phyloP scores from a whole-genome alignment of 2,113 vertebrate species.

The Platysternon megacephalum region DNA sequence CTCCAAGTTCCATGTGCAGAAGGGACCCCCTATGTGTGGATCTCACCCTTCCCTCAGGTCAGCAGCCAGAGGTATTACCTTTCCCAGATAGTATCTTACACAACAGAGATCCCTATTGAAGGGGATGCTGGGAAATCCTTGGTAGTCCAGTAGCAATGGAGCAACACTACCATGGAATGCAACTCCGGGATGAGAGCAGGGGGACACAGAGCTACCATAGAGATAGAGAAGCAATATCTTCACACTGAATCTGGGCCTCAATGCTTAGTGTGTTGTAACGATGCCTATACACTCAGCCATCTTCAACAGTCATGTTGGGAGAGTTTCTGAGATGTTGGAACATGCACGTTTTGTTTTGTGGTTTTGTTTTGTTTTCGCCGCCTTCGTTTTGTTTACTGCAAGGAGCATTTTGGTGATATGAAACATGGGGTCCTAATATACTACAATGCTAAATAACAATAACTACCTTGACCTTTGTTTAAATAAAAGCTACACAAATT shows the following conservation, averaged over 20 bases:
- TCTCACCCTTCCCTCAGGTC: background rate
- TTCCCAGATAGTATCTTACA: background rate
- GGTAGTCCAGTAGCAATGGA: background rate
- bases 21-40: background rate
- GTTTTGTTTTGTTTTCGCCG: background rate
- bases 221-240: accelerated
- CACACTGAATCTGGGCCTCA: too few relatives aligned
- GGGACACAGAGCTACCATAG: too few relatives aligned
- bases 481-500: background rate
- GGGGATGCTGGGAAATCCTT: background rate
- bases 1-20: background rate
- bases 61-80: background rate
- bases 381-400: background rate
- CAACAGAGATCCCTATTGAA: background rate
- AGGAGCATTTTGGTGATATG: background rate
- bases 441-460: background rate
- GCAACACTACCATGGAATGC: accelerated
- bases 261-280: too few relatives aligned
- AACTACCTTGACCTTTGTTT: background rate
- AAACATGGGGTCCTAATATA: background rate
- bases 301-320: background rate
- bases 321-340: background rate
- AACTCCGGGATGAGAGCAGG: accelerated
- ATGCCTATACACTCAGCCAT: background rate
- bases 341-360: background rate